Conservation (phyloP, 1,140 invertebrate genomes). For the Lordiphosa collinella region DNA sequence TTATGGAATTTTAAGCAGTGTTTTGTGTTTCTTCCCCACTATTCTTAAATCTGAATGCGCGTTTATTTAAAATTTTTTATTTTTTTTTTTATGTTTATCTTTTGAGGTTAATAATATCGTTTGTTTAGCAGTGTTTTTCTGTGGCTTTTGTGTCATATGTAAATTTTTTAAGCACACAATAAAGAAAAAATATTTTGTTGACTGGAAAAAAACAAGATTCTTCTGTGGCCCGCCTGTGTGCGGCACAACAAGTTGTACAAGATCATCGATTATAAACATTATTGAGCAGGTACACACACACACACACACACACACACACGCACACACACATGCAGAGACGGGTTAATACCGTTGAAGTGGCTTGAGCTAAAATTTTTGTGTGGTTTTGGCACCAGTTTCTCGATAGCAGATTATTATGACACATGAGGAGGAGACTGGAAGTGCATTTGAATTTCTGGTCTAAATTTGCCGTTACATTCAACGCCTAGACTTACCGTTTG, state of each 20-base stretch:
- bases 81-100: conserved; percentile 1
- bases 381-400: conserved; percentile 37
- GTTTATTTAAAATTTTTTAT: conserved; percentile 22
- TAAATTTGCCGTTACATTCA: conserved; percentile 30
- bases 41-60: not conserved
- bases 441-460: conserved; percentile 30
- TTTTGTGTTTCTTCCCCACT: too few species aligned
- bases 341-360: conserved; percentile 53
- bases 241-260: conserved; percentile 61
- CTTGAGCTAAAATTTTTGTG: conserved; percentile 28
- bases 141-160: conserved; percentile 54
- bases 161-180: conserved; percentile 39
- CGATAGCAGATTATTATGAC: conserved; percentile 57
- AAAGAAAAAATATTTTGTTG: conserved; percentile 10
- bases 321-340: conserved; percentile 21
- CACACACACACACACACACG: conserved; percentile 28
- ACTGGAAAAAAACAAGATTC: conserved; percentile 55
- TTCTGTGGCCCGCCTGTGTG: conserved; percentile 49
- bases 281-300: conserved; percentile 49
- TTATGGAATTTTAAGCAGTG: too few species aligned
- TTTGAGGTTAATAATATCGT: conserved; percentile 57
- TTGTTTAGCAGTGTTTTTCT: conserved; percentile 29
- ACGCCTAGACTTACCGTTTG: conserved; percentile 8
- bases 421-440: conserved; percentile 25
- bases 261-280: conserved; percentile 68